Evolutionary conservation across 1,140 invertebrate species (phyloP).

Genomic region (Bombus superbus): DNA sequence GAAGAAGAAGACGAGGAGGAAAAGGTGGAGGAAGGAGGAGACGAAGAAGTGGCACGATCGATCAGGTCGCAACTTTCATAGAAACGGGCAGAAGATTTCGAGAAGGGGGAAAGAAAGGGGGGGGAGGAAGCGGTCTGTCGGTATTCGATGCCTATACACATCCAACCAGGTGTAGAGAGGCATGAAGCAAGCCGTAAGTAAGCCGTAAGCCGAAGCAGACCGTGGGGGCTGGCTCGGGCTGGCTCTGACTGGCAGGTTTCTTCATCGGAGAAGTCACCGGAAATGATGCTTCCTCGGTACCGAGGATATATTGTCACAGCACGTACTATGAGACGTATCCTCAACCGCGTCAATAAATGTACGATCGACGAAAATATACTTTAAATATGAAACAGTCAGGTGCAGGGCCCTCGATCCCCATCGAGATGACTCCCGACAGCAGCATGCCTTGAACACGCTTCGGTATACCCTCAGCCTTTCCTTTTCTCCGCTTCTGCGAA

Average conservation of each 20-base stretch:
- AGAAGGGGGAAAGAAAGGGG: slow-evolving; percentile 31
- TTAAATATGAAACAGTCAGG: slow-evolving; percentile 83
- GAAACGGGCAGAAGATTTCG: slow-evolving; percentile 64
- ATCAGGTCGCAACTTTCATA: slow-evolving; percentile 67
- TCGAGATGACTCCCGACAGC: slow-evolving; percentile 78
- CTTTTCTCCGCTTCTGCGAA: slow-evolving; percentile 26
- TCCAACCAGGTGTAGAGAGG: slow-evolving; percentile 72
- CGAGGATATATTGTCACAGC: slow-evolving; percentile 75
- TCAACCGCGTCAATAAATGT: slow-evolving; percentile 73
- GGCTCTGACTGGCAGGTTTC: slow-evolving; percentile 81
- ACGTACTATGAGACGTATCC: slow-evolving; percentile 45
- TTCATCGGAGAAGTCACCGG: slow-evolving; percentile 82
- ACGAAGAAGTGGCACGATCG: slow-evolving; percentile 54
- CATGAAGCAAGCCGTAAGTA: slow-evolving; percentile 74
- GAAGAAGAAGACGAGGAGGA: not conserved
- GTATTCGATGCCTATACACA: slow-evolving; percentile 73
- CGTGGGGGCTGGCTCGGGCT: slow-evolving; percentile 64
- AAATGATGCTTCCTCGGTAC: slow-evolving; percentile 78
- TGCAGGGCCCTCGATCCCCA: slow-evolving; percentile 76
- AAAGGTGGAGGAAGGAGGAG: not conserved
- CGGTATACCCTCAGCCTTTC: slow-evolving; percentile 17
- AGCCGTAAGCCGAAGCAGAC: slow-evolving; percentile 66
- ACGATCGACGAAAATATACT: slow-evolving; percentile 77
- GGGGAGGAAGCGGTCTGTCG: slow-evolving; percentile 49
- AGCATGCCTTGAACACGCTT: slow-evolving; percentile 66